phyloP scores from a whole-genome alignment of 2,113 vertebrate species.

The Menura novaehollandiae region DNA sequence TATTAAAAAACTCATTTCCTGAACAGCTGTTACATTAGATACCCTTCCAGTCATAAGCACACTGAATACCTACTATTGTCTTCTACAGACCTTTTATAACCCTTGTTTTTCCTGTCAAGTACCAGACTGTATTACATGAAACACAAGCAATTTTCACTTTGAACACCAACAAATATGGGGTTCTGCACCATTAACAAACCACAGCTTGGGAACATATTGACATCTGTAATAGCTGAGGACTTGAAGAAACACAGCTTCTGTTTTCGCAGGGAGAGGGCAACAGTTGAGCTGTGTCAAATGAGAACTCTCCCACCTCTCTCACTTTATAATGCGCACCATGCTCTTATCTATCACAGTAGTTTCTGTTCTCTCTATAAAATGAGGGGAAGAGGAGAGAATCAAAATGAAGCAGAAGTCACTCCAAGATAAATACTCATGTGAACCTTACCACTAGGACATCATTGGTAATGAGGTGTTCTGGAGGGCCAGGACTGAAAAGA shows the following conservation, averaged over 20 bases:
- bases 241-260: not conserved
- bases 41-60: not conserved
- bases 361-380: not conserved
- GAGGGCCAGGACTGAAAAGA: slow-evolving; percentile 66
- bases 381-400: not conserved
- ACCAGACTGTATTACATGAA: not conserved
- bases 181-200: not conserved
- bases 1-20: not conserved
- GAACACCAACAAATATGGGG: not conserved
- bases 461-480: slow-evolving; percentile 72
- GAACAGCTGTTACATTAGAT: not conserved
- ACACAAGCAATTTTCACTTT: not conserved
- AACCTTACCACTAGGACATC: slow-evolving; percentile 81
- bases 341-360: not conserved
- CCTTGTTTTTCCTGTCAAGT: not conserved
- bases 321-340: not conserved
- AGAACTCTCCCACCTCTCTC: not conserved
- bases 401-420: not conserved
- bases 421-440: not conserved
- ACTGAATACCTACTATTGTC: not conserved
- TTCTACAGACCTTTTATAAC: not conserved
- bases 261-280: not conserved
- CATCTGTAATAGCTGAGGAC: not conserved
- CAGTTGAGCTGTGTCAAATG: not conserved
- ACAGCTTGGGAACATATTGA: not conserved